phyloP scores from a whole-genome alignment of 2,888 invertebrate genomes.

The Exocentrus adspersus region DNA sequence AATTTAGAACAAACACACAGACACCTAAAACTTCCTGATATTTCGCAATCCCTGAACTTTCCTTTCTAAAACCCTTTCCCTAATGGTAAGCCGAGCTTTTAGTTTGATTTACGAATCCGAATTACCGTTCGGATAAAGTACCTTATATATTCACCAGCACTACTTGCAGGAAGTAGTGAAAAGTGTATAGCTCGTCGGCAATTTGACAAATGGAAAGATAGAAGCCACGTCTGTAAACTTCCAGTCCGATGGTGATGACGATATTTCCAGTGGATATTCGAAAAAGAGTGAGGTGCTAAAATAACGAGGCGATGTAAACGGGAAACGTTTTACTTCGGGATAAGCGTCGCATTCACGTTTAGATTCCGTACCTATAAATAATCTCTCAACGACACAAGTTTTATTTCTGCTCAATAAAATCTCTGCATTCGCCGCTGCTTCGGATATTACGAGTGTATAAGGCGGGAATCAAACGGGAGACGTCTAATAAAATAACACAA shows the following conservation, averaged over 20 bases:
- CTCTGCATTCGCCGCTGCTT: not conserved
- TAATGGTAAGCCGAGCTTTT: not conserved
- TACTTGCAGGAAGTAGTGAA: too few relatives aligned
- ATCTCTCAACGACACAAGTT: not conserved
- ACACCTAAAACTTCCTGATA: not conserved
- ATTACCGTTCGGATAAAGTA: not conserved
- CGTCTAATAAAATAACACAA: too few relatives aligned
- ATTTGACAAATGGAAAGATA: not conserved
- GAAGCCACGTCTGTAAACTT: not conserved
- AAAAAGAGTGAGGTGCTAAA: not conserved
- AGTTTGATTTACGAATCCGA: slow-evolving; percentile 4
- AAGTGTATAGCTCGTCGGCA: too few relatives aligned
- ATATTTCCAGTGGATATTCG: not conserved
- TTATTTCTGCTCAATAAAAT: slow-evolving; percentile 1
- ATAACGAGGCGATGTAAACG: slow-evolving; percentile 1
- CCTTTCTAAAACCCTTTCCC: not conserved
- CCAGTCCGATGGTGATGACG: not conserved
- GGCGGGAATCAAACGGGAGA: too few relatives aligned
- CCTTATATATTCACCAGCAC: not conserved
- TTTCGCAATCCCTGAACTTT: not conserved
- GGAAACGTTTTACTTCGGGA: not conserved
- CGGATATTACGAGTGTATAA: not conserved
- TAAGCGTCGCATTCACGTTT: not conserved
- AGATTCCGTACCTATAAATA: not conserved
- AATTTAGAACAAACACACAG: too few relatives aligned